phyloP scores from a whole-genome alignment of 2,797 vertebrate species.

The Scarus forsteni region DNA sequence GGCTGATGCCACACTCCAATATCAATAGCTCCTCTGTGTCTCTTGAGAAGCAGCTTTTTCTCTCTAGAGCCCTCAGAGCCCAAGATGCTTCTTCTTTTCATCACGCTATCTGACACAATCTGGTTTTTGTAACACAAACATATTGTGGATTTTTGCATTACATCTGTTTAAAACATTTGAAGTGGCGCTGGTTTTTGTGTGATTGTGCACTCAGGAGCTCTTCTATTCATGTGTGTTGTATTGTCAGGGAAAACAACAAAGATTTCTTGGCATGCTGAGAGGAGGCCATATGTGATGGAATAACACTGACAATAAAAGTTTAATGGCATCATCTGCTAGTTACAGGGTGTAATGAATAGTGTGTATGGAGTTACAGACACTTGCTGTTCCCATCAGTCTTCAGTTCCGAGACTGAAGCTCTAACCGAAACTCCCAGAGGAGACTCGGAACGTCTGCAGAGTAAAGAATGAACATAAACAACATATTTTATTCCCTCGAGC shows the following conservation, averaged over 20 bases:
- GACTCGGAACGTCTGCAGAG: conserved; percentile 8
- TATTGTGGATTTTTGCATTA: background rate
- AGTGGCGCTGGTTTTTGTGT: background rate
- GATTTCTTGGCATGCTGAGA: conserved; percentile 6
- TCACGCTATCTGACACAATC: conserved; percentile 28
- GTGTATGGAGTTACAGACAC: conserved; percentile 1
- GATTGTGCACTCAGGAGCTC: background rate
- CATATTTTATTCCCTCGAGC: conserved; percentile 14
- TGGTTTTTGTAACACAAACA: conserved; percentile 30
- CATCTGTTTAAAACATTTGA: conserved; percentile 9
- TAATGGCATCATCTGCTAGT: conserved; percentile 48
- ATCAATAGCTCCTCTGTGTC: conserved; percentile 79
- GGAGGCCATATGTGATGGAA: conserved; percentile 25
- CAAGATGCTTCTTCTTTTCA: conserved; percentile 25
- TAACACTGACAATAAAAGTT: conserved; percentile 34
- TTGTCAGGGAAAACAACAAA: conserved; percentile 7
- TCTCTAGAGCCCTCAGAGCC: conserved; percentile 16
- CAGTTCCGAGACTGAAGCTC: conserved; percentile 5
- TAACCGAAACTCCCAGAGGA: conserved; percentile 17
- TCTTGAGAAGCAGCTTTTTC: conserved; percentile 43
- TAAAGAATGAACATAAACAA: conserved; percentile 25
- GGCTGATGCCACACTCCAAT: conserved; percentile 64
- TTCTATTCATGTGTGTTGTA: background rate
- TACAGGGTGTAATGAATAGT: conserved; percentile 20
- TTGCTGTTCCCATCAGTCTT: background rate